These are phyloP conservation scores for Medauroidea extradentata DNA, from an alignment of 1,140 invertebrate species.

Conservation along the genomic window DNA sequence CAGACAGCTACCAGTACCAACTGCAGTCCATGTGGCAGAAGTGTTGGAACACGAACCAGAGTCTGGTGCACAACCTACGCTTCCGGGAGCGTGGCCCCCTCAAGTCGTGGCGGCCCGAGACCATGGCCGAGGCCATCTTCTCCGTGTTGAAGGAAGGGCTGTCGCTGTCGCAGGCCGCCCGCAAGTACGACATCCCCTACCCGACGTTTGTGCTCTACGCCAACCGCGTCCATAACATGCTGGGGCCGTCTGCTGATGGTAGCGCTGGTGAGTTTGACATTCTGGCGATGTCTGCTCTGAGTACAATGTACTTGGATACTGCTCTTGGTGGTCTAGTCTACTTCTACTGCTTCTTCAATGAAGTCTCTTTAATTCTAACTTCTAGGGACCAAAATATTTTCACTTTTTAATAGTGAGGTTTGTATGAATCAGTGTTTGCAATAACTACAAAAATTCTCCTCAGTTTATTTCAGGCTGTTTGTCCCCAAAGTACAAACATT, in stretches of 20 bases:
- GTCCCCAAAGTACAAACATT: too few species aligned
- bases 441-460: too few species aligned
- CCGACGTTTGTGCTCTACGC: conserved; percentile 92
- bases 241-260: conserved; percentile 82
- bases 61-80: conserved; percentile 77
- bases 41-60: conserved; percentile 88
- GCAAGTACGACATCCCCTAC: conserved; percentile 91
- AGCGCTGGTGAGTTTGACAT: conserved; percentile 66
- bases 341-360: too few species aligned
- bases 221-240: conserved; percentile 88
- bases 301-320: too few species aligned
- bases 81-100: conserved; percentile 87
- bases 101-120: conserved; percentile 89
- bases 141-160: conserved; percentile 86
- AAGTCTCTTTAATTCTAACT: background rate
- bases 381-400: too few species aligned
- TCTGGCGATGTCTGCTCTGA: too few species aligned
- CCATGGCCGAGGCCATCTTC: conserved; percentile 90
- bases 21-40: conserved; percentile 92
- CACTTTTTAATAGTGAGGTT: too few species aligned
- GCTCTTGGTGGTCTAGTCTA: too few species aligned
- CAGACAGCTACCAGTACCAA: conserved; percentile 92
- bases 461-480: too few species aligned
- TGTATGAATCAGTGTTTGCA: too few species aligned
- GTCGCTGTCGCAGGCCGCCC: conserved; percentile 80